Evolutionary conservation across 2,113 vertebrate species (phyloP).

Genomic region (Psephotus haematonotus): DNA sequence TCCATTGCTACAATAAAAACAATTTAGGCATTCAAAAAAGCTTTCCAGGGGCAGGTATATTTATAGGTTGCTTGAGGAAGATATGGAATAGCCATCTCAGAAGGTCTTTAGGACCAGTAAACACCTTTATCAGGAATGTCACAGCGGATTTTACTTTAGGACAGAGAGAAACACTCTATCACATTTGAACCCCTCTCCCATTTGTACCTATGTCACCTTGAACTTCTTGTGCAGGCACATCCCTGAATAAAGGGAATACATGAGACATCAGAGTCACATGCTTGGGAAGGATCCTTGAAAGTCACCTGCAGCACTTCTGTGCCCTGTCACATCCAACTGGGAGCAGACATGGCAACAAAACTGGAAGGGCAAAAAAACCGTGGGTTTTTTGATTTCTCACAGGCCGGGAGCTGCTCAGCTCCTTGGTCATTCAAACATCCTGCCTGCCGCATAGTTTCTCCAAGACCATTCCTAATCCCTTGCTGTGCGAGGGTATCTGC

Average conservation of each 20-base stretch:
- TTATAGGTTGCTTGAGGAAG: neutral
- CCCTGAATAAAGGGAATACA: neutral
- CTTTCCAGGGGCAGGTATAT: neutral
- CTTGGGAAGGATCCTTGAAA: neutral
- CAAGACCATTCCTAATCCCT: neutral
- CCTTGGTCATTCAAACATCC: neutral
- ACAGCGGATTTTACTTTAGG: neutral
- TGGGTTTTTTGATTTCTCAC: neutral
- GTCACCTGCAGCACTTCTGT: neutral
- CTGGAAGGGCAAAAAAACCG: neutral
- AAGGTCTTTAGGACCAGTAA: neutral
- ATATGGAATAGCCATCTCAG: neutral
- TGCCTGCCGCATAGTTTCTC: neutral
- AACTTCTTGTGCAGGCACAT: neutral
- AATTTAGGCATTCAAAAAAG: neutral
- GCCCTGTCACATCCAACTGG: neutral
- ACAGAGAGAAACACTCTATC: neutral
- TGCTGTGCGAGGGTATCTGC: neutral
- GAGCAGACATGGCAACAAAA: neutral
- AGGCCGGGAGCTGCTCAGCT: neutral
- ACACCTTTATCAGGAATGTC: neutral
- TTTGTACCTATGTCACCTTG: neutral
- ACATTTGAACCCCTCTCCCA: neutral
- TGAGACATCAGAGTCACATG: neutral
- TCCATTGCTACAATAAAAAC: neutral